phyloP scores from a whole-genome alignment of 2,113 vertebrate species.

The Pampusana beccarii region DNA sequence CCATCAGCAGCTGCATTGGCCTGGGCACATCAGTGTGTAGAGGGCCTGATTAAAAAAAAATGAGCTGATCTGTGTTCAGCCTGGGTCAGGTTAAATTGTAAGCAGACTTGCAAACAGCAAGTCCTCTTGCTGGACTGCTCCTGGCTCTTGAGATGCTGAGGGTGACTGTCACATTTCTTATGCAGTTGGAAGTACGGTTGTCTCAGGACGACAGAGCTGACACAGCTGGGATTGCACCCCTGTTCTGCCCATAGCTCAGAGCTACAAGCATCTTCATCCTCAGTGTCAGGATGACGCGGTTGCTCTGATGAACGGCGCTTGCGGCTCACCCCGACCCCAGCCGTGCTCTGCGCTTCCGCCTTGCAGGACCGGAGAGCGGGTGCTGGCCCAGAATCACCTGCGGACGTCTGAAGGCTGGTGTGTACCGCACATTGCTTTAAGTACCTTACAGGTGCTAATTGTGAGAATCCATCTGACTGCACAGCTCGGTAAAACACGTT shows the following conservation, averaged over 20 bases:
- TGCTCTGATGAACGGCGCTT: neutral
- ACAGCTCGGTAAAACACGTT: rapidly evolving
- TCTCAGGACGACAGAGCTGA: neutral
- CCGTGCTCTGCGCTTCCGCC: neutral
- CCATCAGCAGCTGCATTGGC: neutral
- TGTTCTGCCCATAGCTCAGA: neutral
- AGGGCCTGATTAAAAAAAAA: neutral
- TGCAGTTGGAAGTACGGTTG: neutral
- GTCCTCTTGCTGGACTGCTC: neutral
- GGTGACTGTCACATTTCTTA: neutral
- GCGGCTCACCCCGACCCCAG: neutral
- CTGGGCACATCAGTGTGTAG: neutral
- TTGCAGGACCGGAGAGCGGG: neutral
- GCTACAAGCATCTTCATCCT: neutral
- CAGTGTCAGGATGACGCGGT: rapidly evolving
- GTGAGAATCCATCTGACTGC: neutral
- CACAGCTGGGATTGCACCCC: neutral
- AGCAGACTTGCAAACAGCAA: neutral
- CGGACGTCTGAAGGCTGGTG: neutral
- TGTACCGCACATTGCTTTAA: neutral
- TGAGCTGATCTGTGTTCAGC: neutral
- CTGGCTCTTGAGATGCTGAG: neutral
- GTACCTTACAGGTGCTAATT: neutral
- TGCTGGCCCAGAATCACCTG: rapidly evolving
- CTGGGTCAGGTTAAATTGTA: neutral